These are phyloP conservation scores for Troilus luridus DNA, from an alignment of 2,888 invertebrate genomes.

Conservation along the genomic window DNA sequence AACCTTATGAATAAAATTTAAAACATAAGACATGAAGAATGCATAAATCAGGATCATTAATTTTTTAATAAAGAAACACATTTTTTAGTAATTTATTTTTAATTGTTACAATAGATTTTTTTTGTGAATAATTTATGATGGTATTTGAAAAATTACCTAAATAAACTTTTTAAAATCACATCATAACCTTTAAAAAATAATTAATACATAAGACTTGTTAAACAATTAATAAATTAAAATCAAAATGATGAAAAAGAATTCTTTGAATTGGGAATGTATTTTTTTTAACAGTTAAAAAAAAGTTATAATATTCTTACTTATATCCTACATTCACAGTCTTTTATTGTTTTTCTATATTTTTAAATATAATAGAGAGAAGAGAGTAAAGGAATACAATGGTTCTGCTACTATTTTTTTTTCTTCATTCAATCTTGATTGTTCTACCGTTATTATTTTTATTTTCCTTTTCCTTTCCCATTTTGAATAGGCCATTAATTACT, in stretches of 20 bases:
- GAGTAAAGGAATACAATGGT: constrained; percentile 4
- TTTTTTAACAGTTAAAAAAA: constrained; percentile 8
- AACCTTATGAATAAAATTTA: not conserved
- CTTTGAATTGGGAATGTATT: constrained; percentile 47
- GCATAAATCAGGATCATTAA: not conserved
- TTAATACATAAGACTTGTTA: constrained; percentile 18
- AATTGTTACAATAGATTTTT: constrained; percentile 34
- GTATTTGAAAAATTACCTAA: constrained; percentile 55
- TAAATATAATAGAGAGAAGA: not conserved
- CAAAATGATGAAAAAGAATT: constrained; percentile 44
- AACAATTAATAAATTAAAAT: constrained; percentile 45
- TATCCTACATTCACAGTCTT: constrained; percentile 57
- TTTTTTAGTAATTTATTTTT: constrained; percentile 17
- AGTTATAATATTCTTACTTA: constrained; percentile 44
- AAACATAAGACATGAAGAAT: not conserved
- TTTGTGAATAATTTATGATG: constrained; percentile 6
- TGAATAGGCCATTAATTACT: constrained; percentile 42
- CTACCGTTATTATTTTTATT: not conserved
- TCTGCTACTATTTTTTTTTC: constrained; percentile 22
- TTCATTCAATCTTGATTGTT: constrained; percentile 8
- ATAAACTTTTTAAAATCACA: constrained; percentile 47
- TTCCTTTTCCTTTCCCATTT: not conserved
- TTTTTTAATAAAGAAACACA: not conserved
- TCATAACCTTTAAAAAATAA: constrained; percentile 3
- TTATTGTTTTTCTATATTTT: constrained; percentile 33